These are phyloP conservation scores for Anser cygnoides DNA, from an alignment of 2,113 vertebrate species.

Conservation along the genomic window DNA sequence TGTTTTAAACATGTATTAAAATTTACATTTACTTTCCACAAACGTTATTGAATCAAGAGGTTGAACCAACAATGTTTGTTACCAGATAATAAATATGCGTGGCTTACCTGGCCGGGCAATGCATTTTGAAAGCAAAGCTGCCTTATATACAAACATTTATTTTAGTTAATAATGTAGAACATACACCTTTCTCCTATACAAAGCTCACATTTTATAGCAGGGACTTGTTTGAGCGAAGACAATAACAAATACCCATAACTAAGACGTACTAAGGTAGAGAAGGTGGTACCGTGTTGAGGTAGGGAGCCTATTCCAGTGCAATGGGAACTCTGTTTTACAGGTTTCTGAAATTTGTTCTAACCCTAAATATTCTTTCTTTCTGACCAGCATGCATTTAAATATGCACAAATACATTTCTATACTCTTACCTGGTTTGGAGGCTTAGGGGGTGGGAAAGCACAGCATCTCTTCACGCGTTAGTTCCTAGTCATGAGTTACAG, in stretches of 20 bases:
- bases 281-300: neutral
- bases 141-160: neutral
- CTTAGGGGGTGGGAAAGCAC: neutral
- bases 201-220: neutral
- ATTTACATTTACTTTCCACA: neutral
- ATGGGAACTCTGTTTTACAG: neutral
- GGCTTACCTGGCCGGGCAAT: neutral
- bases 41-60: neutral
- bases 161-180: neutral
- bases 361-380: neutral
- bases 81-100: neutral
- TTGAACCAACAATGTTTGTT: neutral
- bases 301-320: neutral
- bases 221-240: neutral
- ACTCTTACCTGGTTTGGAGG: neutral
- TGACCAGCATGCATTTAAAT: neutral
- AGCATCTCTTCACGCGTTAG: neutral
- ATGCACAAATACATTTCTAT: neutral
- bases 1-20: neutral
- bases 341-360: neutral
- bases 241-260: neutral
- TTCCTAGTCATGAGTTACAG: neutral
- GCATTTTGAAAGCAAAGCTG: neutral
- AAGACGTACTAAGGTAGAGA: neutral
- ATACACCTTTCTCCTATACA: neutral